A percentile compares a stretch with the other conserved stretches of the same genome.
Conservation (phyloP, 2,797 vertebrate genomes). For the Furcifer pardalis region DNA sequence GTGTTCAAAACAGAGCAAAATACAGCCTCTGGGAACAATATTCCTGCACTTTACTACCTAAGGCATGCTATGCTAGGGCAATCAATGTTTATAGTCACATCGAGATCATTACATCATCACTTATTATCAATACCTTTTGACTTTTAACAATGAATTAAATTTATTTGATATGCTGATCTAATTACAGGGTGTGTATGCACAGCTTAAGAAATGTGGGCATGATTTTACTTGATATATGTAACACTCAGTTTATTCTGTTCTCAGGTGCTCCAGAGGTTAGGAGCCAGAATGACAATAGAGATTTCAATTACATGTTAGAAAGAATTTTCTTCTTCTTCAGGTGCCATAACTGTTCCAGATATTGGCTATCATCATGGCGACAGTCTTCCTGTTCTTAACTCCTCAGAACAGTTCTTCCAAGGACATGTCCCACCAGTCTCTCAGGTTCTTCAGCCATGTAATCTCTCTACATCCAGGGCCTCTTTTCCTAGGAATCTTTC, state of each 20-base stretch:
- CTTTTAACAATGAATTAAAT: neutral
- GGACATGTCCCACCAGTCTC: too few species aligned
- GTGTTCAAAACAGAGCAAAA: slow-evolving; percentile 29
- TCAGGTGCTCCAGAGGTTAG: too few species aligned
- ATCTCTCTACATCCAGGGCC: too few species aligned
- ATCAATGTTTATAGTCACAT: neutral
- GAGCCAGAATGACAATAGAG: too few species aligned
- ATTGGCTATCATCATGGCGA: too few species aligned
- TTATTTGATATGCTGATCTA: neutral
- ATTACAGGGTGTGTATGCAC: neutral
- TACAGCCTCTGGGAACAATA: neutral
- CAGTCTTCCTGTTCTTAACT: too few species aligned
- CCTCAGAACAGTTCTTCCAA: too few species aligned
- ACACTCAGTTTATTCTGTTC: neutral
- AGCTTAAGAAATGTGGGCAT: neutral
- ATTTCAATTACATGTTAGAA: too few species aligned
- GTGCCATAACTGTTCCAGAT: too few species aligned
- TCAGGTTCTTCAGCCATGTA: too few species aligned
- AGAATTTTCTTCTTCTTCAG: too few species aligned
- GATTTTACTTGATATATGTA: neutral
- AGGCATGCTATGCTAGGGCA: neutral
- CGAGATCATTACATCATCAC: neutral
- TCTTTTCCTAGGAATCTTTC: too few species aligned
- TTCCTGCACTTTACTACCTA: neutral
- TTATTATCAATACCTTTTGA: neutral